Evolutionary conservation across 2,888 invertebrate species (phyloP), one percentile per base, ranked within the genome.

Genomic region (Lasius fuliginosus): DNA sequence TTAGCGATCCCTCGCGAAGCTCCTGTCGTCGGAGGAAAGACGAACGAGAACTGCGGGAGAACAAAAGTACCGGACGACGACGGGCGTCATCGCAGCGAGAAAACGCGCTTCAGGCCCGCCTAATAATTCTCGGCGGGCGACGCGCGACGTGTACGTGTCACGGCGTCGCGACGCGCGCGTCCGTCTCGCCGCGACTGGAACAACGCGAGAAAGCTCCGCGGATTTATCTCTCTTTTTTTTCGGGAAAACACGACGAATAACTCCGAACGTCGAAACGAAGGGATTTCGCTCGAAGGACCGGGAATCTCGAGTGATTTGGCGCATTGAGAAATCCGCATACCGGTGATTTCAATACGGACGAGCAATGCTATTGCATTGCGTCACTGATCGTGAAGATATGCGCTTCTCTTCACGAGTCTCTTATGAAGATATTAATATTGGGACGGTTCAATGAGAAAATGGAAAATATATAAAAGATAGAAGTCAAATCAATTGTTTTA

Each of bases 141-240:
- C 92, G 88, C 88, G 86, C 91, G 92, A 91, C 93, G 92, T 94
- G 94, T 94, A 91, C 91, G 87, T 92, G 94, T 94, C 94, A 94
- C 83, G 84, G 90, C 92, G 92, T 92, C 94, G 92, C 93, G 94
- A 93, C 94, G 93, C 90, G 85, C 88, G 88, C 92, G 92, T 94
- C 90, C 90, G 92, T 94, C 94, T 94, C 90, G 73, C 84, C 87
- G 85, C 81, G 88, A 46, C 86, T 87, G 82, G 27, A 89, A 89
- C 90, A 82, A 69, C 86, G 76, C 15, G 82, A 53, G 73, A 82
- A 64, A 64, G 53, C 58, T 56, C 30, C 30, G n/a, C 58, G 58
- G 18, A 46, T 36, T 79, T 79, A 46, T 60, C 27, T 30, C 76
- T 71, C 79, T 62, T 60, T 18, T 46, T 27, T 18, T 46, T 27